phyloP scores from a whole-genome alignment of 2,888 invertebrate species.

The Cybosia mesomella region DNA sequence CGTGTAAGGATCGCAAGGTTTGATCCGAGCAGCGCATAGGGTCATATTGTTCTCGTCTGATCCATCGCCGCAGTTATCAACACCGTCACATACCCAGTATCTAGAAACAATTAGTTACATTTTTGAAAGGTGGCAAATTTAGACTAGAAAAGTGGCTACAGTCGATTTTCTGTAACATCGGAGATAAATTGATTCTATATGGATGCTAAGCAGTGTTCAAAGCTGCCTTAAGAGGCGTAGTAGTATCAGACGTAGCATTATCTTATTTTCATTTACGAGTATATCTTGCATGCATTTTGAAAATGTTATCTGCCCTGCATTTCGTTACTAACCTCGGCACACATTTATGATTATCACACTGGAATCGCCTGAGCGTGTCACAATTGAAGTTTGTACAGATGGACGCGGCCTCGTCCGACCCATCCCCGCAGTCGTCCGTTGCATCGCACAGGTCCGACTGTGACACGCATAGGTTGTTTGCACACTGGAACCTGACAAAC shows the following conservation, averaged over 20 bases:
- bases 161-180: no score
- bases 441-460: constrained; percentile 97
- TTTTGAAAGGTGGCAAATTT: not conserved
- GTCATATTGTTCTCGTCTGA: constrained; percentile 98
- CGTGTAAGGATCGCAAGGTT: constrained; percentile 91
- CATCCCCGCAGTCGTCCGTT: constrained; percentile 96
- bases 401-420: constrained; percentile 93
- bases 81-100: constrained; percentile 96
- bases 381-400: constrained; percentile 95
- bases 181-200: no score
- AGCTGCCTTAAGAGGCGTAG: no score
- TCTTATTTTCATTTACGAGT: no score
- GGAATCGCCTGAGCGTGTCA: constrained; percentile 93
- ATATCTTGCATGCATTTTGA: not conserved
- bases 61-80: constrained; percentile 97
- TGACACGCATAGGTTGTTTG: constrained; percentile 96
- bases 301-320: not conserved
- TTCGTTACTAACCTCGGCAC: constrained; percentile 87
- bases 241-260: no score
- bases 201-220: no score
- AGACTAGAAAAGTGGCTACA: no score
- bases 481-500: constrained; percentile 93
- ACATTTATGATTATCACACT: constrained; percentile 95
- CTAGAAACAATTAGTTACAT: constrained; percentile 54
- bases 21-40: constrained; percentile 91